Conservation (phyloP, 2,113 vertebrate species). For the Callorhinus ursinus region DNA sequence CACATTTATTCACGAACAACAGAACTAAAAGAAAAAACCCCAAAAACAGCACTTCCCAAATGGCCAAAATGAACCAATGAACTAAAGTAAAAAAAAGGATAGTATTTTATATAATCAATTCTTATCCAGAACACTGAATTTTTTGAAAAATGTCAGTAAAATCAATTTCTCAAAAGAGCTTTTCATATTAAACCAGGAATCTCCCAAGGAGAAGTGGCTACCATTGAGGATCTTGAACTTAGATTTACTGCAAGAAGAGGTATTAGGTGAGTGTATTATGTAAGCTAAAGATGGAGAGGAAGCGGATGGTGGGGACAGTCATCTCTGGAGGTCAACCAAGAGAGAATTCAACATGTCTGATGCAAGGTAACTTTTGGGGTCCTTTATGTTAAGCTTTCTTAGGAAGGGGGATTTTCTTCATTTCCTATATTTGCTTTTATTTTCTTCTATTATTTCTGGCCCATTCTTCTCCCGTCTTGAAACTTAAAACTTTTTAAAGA, state of each 20-base stretch:
- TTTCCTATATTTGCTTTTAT: slow-evolving; percentile 11
- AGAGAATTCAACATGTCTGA: neutral
- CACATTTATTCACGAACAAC: neutral
- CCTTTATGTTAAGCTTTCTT: neutral
- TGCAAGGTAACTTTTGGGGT: neutral
- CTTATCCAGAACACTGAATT: neutral
- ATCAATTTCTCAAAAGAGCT: neutral
- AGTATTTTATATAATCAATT: neutral
- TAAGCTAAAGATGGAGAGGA: neutral
- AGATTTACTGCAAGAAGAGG: neutral
- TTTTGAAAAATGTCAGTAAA: neutral
- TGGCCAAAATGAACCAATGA: neutral
- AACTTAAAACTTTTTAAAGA: neutral
- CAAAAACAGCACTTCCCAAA: neutral
- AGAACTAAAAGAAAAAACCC: neutral
- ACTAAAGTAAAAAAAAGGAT: neutral
- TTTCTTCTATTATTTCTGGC: slow-evolving; percentile 37
- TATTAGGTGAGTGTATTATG: neutral
- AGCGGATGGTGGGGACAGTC: neutral
- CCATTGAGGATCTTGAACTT: neutral
- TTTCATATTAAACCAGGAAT: neutral
- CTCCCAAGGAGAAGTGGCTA: neutral
- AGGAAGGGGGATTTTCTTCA: neutral
- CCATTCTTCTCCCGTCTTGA: slow-evolving; percentile 11
- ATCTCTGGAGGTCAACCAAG: neutral